Percentiles rank a stretch among this genome's conserved stretches.
phyloP scores from a whole-genome alignment of 2,113 vertebrate genomes.

The Nannospalax galili region DNA sequence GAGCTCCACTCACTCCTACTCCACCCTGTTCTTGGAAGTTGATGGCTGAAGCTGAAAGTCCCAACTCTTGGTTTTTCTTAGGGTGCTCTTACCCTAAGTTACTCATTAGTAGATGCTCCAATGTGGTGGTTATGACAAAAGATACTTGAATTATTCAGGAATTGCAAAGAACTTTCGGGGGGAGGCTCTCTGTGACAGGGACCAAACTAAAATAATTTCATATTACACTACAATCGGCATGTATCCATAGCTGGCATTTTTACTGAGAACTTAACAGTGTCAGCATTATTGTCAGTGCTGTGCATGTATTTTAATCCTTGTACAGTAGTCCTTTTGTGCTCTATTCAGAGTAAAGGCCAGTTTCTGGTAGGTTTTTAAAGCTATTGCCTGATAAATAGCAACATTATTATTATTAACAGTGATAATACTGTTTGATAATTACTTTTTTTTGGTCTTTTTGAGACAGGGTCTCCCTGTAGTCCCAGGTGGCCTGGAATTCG shows the following conservation, averaged over 20 bases:
- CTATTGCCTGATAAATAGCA: background rate
- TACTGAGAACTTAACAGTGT: background rate
- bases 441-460: no score
- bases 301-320: constrained; percentile 20
- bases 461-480: no score
- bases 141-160: background rate
- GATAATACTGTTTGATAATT: constrained; percentile 4
- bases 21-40: background rate
- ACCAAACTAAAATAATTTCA: background rate
- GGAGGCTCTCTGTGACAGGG: background rate
- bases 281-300: constrained; percentile 2
- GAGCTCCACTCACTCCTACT: background rate
- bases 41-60: background rate
- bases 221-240: background rate
- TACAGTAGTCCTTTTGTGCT: background rate
- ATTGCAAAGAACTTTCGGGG: no score
- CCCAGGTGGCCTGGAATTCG: no score
- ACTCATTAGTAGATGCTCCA: background rate
- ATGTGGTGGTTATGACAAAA: background rate
- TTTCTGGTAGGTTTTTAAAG: background rate
- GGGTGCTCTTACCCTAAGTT: background rate
- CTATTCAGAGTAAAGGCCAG: background rate
- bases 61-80: background rate
- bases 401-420: constrained; percentile 17
- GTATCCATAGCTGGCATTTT: background rate